These are phyloP conservation scores for Drosophila neotestacea DNA, from an alignment of 2,888 invertebrate species.

Conservation along the genomic window DNA sequence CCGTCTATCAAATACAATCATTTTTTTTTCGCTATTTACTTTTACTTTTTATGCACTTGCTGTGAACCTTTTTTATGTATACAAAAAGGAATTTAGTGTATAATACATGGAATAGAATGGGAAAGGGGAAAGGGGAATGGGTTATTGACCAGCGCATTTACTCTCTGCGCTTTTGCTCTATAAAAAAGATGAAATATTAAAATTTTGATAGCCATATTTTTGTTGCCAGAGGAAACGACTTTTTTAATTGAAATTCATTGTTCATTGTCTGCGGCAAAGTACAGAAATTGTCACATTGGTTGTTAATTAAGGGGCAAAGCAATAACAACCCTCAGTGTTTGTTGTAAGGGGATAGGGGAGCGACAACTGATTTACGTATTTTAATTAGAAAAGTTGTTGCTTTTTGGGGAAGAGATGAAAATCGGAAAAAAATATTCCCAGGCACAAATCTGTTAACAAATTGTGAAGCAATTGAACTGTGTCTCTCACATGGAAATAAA, in stretches of 20 bases:
- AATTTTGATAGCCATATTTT: constrained; percentile 41
- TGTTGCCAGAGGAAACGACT: constrained; percentile 25
- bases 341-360: neutral
- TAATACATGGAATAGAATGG: constrained; percentile 3
- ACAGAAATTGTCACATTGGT: constrained; percentile 49
- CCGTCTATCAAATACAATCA: neutral
- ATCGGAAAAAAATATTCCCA: constrained; percentile 19
- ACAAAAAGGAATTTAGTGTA: constrained; percentile 41
- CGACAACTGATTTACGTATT: constrained; percentile 51
- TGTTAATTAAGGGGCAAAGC: constrained; percentile 41
- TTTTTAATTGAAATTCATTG: constrained; percentile 53
- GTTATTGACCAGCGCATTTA: constrained; percentile 29
- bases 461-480: constrained; percentile 17
- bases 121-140: constrained; percentile 14
- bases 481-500: neutral
- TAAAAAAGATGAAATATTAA: constrained; percentile 33
- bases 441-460: constrained; percentile 47
- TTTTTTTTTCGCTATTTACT: constrained; percentile 29
- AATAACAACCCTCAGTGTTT: constrained; percentile 24
- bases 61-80: constrained; percentile 22
- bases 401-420: neutral
- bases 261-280: constrained; percentile 29
- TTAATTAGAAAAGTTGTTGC: constrained; percentile 47
- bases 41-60: constrained; percentile 46
- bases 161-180: constrained; percentile 2